Evolutionary conservation across 2,888 invertebrate genomes (phyloP), one percentile per base, ranked within the genome.

Genomic region (Drosophila prolongata): DNA sequence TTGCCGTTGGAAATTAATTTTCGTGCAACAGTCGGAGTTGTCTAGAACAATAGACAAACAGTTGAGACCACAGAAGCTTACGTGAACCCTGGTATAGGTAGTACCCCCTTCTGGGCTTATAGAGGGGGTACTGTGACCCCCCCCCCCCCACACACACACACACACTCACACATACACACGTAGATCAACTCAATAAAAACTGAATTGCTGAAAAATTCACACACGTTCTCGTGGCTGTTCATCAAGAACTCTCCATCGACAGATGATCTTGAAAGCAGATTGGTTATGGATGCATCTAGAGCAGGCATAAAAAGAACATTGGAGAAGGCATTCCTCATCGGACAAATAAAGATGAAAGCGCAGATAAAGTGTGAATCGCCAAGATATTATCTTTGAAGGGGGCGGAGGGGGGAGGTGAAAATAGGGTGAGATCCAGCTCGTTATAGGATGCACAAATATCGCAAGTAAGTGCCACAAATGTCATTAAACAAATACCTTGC

Each of bases 1-100:
- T 83, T 87, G 85, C 83, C 64, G 87, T 76, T 83, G 83, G 55
- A 83, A 83, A 83, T 87, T 83, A 87, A 87, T 83, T 83, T 83
- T 83, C 83, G 85, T 81, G 83, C 83, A 83, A 83, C 85, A 85
- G 87, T 76, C 81, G 76, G 42, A 76, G 80, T 74, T 47, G 70
- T 78, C 64, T 75, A 85, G 83, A 83, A 83, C 83, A 83, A 83
- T 83, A 76, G 83, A 67, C 87, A 81, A 87, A 80, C 49, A 80
- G 72, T 54, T 62, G 74, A 76, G 59, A 54, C 77, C 70, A 46
- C 70, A 55, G 75, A 58, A 47, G 69, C 72, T 54, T 61, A 60
- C 69, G 70, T 53, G 70, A 61, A 44, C 27, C 69, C 66, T 49
- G 42, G 38, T n/a, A 6, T 19, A 19, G 6, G 43, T 44, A 24